phyloP scores from a whole-genome alignment of 2,888 invertebrate genomes.

The Onthophagus sagittarius region DNA sequence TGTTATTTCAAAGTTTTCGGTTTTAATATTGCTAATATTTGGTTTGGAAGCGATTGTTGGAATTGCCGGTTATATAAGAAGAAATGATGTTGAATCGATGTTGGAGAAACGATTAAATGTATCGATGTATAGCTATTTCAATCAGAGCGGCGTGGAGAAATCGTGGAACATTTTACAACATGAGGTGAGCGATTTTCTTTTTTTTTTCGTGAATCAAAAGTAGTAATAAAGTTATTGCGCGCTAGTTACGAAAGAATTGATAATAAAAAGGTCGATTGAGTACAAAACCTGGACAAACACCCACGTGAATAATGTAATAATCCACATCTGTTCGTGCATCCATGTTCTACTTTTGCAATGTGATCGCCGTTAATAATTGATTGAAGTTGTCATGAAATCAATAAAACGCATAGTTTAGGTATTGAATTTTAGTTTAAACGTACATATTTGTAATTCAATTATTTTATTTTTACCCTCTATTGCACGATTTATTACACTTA shows the following conservation, averaged over 20 bases:
- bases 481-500: no score
- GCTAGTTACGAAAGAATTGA: no score
- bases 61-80: constrained; percentile 76
- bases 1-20: constrained; percentile 65
- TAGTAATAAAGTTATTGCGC: no score
- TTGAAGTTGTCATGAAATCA: background rate
- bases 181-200: constrained; percentile 75
- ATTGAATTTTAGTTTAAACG: background rate
- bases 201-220: background rate
- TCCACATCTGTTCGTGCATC: background rate
- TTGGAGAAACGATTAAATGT: constrained; percentile 67
- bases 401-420: background rate
- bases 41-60: constrained; percentile 80
- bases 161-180: constrained; percentile 84
- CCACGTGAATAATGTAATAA: background rate
- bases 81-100: constrained; percentile 64
- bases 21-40: constrained; percentile 74
- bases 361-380: background rate
- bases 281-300: background rate
- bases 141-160: constrained; percentile 59
- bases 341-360: background rate
- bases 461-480: no score
- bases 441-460: no score
- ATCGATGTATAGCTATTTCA: constrained; percentile 66
- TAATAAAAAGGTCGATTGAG: no score